These are phyloP conservation scores for Drosophila obscura DNA, from an alignment of 1,140 invertebrate genomes.

Conservation along the genomic window DNA sequence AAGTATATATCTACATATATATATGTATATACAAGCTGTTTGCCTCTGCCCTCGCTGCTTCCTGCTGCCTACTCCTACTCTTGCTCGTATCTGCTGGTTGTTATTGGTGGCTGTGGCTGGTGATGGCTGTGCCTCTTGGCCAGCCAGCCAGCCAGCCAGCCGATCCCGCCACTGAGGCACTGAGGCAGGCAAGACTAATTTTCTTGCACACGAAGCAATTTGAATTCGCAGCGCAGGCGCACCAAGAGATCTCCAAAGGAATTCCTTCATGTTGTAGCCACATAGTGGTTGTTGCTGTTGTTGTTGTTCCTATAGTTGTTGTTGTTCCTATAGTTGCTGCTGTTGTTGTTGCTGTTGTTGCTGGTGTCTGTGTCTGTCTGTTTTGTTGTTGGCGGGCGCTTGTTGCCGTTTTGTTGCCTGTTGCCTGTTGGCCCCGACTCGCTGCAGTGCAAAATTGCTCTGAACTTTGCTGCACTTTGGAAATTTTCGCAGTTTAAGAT, in stretches of 20 bases:
- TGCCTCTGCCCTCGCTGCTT: slow-evolving; percentile 13
- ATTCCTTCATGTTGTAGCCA: slow-evolving; percentile 50
- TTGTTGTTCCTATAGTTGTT: too few relatives aligned
- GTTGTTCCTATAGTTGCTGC: too few relatives aligned
- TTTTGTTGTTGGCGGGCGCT: slow-evolving; percentile 46
- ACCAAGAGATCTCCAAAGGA: slow-evolving; percentile 68
- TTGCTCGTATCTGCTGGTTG: slow-evolving; percentile 8
- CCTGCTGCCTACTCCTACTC: slow-evolving; percentile 15
- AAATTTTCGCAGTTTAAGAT: slow-evolving; percentile 81
- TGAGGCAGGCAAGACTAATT: slow-evolving; percentile 77
- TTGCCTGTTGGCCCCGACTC: slow-evolving; percentile 4
- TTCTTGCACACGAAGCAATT: slow-evolving; percentile 84
- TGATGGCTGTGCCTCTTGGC: slow-evolving; percentile 43
- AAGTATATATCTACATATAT: slow-evolving; percentile 57
- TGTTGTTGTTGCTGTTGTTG: slow-evolving; percentile 43
- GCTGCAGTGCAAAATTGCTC: slow-evolving; percentile 73
- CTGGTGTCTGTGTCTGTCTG: slow-evolving; percentile 32
- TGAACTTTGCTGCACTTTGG: slow-evolving; percentile 81
- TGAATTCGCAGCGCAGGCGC: slow-evolving; percentile 70
- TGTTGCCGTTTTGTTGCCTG: slow-evolving; percentile 67
- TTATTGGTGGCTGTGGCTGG: slow-evolving; percentile 52
- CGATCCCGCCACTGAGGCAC: too few relatives aligned
- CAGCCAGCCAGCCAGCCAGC: slow-evolving; percentile 9
- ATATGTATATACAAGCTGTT: slow-evolving; percentile 29
- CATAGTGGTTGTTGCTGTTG: slow-evolving; percentile 9